Percentiles rank a stretch among this genome's conserved stretches.
Evolutionary conservation across 1,140 invertebrate genomes (phyloP).

Genomic region (Copidosoma floridanum): DNA sequence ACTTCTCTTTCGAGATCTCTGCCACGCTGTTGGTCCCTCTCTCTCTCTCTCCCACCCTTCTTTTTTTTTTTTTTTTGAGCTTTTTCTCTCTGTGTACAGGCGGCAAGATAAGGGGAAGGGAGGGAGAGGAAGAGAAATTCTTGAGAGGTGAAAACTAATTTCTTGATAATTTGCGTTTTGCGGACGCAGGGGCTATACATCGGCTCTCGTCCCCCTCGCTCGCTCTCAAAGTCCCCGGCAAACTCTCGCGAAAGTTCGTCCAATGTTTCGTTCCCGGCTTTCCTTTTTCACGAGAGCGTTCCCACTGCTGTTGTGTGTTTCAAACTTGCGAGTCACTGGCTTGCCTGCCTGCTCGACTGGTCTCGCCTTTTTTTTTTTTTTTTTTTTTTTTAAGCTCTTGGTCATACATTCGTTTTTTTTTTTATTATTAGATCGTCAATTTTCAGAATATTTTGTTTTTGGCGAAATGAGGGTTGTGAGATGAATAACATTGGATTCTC

Average conservation of each 20-base stretch:
- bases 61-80: neutral
- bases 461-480: no score
- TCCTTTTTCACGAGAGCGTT: neutral
- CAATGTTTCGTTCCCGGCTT: neutral
- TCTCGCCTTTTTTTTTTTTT: no score
- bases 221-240: neutral
- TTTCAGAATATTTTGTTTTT: no score
- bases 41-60: neutral
- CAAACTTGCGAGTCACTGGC: slow-evolving; percentile 10
- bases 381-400: no score
- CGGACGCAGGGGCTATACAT: neutral
- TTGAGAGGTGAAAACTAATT: slow-evolving; percentile 25
- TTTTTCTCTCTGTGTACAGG: neutral
- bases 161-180: slow-evolving; percentile 23
- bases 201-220: neutral
- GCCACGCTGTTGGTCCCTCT: no score
- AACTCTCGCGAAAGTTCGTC: slow-evolving; percentile 2
- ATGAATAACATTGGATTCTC: no score
- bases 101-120: neutral
- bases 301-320: slow-evolving; percentile 3
- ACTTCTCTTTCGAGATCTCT: slow-evolving; percentile 12
- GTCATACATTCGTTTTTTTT: no score
- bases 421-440: no score
- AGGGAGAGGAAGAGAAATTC: neutral
- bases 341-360: no score